Evolutionary conservation across 1,140 invertebrate genomes (phyloP).

Genomic region (Sarcophaga peregrina): DNA sequence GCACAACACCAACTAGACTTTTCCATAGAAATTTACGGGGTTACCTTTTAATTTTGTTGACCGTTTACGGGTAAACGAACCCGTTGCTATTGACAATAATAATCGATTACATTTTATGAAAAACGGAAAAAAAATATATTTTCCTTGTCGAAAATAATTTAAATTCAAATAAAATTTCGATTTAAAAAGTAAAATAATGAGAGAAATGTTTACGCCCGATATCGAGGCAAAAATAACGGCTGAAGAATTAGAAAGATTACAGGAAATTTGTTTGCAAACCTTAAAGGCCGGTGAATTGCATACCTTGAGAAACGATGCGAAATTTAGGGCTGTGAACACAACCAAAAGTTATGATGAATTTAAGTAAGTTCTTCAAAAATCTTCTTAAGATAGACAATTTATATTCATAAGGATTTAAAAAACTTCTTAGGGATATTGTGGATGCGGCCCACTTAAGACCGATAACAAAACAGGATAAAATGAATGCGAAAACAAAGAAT

Average conservation of each 20-base stretch:
- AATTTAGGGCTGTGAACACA: constrained; percentile 70
- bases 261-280: constrained; percentile 51
- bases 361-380: constrained; percentile 57
- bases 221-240: constrained; percentile 51
- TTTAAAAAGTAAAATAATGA: constrained; percentile 45
- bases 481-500: constrained; percentile 58
- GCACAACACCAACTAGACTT: too few relatives aligned
- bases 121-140: background rate
- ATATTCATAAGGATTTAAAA: too few relatives aligned
- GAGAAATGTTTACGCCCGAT: constrained; percentile 28
- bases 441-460: constrained; percentile 68
- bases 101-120: background rate
- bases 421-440: constrained; percentile 64
- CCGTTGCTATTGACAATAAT: background rate
- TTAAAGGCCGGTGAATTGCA: constrained; percentile 69
- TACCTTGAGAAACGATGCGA: constrained; percentile 72
- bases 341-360: constrained; percentile 73
- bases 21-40: too few relatives aligned
- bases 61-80: too few relatives aligned
- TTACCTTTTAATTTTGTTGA: too few relatives aligned
- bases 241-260: constrained; percentile 54
- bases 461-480: constrained; percentile 64
- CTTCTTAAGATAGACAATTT: background rate
- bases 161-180: too few relatives aligned
- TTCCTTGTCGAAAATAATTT: too few relatives aligned